Percentiles rank a stretch among this genome's conserved stretches.
These are phyloP conservation scores for Catharus fuscescens DNA, from an alignment of 2,113 vertebrate genomes.

Conservation along the genomic window DNA sequence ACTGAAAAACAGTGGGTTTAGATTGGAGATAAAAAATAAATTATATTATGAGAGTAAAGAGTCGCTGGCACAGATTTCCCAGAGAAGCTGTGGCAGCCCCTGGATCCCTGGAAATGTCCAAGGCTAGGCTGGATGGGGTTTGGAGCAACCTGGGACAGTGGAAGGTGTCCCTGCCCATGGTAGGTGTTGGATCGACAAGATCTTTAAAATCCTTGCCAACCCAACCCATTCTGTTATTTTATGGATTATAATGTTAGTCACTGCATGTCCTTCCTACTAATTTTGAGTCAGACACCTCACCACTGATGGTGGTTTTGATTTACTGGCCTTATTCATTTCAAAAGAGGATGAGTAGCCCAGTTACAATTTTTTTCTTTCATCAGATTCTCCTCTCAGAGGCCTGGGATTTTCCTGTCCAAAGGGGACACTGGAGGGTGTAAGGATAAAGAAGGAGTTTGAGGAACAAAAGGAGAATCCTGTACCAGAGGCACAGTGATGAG, in stretches of 20 bases:
- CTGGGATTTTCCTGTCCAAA: background rate
- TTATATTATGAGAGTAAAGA: rapidly evolving
- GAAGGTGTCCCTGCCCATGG: background rate
- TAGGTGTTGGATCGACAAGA: rapidly evolving
- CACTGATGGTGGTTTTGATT: background rate
- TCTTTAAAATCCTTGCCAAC: background rate
- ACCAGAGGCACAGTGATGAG: background rate
- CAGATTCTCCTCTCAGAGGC: background rate
- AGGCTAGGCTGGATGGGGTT: rapidly evolving
- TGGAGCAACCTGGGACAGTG: background rate
- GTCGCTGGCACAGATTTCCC: background rate
- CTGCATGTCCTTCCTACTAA: background rate
- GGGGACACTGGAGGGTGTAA: background rate
- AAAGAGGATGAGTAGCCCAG: background rate
- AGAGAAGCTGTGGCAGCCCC: background rate
- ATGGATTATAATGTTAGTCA: background rate
- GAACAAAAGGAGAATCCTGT: background rate
- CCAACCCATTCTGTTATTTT: background rate
- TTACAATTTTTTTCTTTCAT: background rate
- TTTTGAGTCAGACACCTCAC: background rate
- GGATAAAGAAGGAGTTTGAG: background rate
- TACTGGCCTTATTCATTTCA: background rate
- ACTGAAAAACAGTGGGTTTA: background rate
- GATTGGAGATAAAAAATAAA: background rate
- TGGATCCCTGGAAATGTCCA: background rate